Percentiles rank a stretch among this genome's conserved stretches.
phyloP scores from a whole-genome alignment of 2,113 vertebrate genomes.

The Passer domesticus region DNA sequence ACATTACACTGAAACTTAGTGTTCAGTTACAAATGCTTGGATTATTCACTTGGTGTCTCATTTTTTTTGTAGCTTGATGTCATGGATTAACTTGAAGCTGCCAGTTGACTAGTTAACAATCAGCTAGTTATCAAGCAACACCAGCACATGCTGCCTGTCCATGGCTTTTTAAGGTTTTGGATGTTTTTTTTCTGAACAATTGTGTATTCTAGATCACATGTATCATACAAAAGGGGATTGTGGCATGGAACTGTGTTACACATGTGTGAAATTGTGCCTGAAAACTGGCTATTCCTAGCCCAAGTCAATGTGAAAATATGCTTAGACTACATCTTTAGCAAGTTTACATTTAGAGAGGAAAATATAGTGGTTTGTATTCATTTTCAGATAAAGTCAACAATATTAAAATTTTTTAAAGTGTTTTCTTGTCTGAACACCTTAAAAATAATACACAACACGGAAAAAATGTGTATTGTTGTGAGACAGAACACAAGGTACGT shows the following conservation, averaged over 20 bases:
- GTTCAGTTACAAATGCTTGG: background rate
- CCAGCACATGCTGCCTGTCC: background rate
- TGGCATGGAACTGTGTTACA: background rate
- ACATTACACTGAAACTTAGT: background rate
- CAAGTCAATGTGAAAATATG: slow-evolving; percentile 31
- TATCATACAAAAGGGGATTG: background rate
- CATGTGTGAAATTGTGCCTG: background rate
- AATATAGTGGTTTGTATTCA: background rate
- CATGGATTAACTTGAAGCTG: background rate
- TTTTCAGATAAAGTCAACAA: slow-evolving; percentile 25
- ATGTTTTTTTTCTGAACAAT: background rate
- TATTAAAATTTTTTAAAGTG: background rate
- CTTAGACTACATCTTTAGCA: background rate
- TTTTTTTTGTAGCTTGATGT: background rate
- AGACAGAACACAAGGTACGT: background rate
- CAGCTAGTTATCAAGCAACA: background rate
- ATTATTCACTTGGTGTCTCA: background rate
- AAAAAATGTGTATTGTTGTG: background rate
- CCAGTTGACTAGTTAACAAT: background rate
- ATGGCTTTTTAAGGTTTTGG: background rate
- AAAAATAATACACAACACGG: background rate
- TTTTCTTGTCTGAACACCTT: background rate
- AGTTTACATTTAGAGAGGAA: background rate
- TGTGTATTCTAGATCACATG: background rate
- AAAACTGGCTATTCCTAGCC: background rate